These are phyloP conservation scores for Mantis religiosa DNA, from an alignment of 2,888 invertebrate species.

Conservation along the genomic window DNA sequence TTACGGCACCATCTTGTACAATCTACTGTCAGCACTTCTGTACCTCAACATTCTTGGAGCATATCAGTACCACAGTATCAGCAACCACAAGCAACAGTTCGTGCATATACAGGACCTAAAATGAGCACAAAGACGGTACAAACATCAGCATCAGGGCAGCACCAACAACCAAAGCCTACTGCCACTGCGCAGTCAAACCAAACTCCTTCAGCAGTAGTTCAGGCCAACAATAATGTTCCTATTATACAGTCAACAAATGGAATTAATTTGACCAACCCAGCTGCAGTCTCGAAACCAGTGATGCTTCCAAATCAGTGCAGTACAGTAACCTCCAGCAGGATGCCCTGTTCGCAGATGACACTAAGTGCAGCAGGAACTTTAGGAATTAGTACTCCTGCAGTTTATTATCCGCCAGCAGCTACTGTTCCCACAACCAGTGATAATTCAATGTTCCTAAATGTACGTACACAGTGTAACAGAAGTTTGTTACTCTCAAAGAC, in stretches of 20 bases:
- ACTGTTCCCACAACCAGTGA: not conserved
- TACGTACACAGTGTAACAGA: not conserved
- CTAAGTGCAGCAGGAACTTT: not conserved
- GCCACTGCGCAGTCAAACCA: too few relatives aligned
- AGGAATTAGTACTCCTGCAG: not conserved
- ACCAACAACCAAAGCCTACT: not conserved
- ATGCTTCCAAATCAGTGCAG: not conserved
- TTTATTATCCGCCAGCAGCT: not conserved
- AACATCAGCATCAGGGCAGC: not conserved
- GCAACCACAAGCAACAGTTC: not conserved
- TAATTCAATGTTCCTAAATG: not conserved
- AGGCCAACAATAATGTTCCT: not conserved
- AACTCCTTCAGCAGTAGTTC: not conserved
- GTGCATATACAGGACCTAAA: too few relatives aligned
- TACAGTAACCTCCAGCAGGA: not conserved
- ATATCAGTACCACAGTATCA: not conserved
- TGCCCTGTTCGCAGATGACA: too few relatives aligned
- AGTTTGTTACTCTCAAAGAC: not conserved
- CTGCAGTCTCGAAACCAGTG: not conserved
- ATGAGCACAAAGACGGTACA: too few relatives aligned
- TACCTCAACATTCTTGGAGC: not conserved
- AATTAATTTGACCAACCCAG: not conserved
- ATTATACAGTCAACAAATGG: not conserved
- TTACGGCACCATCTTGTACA: not conserved
- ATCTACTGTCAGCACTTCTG: not conserved